phyloP scores from a whole-genome alignment of 2,888 invertebrate species.

The Homarus gammarus region DNA sequence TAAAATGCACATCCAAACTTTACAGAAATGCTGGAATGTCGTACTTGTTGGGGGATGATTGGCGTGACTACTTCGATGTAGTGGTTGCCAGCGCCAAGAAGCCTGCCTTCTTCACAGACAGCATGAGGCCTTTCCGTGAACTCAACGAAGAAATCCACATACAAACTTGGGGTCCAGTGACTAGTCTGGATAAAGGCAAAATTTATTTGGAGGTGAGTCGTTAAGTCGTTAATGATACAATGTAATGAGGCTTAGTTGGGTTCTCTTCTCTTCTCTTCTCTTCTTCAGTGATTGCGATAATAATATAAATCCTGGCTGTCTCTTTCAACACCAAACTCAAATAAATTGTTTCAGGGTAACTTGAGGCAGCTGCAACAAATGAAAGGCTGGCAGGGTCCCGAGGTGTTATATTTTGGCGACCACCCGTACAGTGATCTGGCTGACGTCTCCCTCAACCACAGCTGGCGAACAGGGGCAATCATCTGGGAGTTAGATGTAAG shows the following conservation, averaged over 20 bases:
- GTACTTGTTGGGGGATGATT: constrained; percentile 90
- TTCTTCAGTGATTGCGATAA: not conserved
- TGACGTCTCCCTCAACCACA: constrained; percentile 96
- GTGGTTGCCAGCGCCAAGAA: constrained; percentile 97
- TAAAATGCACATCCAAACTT: too few species aligned
- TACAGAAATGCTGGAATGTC: constrained; percentile 94
- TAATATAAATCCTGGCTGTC: too few species aligned
- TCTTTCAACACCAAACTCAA: too few species aligned
- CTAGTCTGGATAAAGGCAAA: constrained; percentile 89
- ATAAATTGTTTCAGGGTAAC: constrained; percentile 83
- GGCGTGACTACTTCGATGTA: constrained; percentile 95
- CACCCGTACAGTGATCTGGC: constrained; percentile 98
- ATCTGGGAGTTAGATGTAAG: constrained; percentile 94
- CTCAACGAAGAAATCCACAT: constrained; percentile 90
- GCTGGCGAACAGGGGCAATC: constrained; percentile 98
- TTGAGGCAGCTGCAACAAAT: constrained; percentile 93
- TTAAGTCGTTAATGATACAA: not conserved
- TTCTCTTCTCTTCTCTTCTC: not conserved
- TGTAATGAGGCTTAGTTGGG: not conserved
- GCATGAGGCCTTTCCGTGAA: constrained; percentile 92
- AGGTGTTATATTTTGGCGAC: constrained; percentile 97
- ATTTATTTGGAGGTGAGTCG: constrained; percentile 92
- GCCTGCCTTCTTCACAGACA: constrained; percentile 96
- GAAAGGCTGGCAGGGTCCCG: constrained; percentile 95
- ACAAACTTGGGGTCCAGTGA: constrained; percentile 95